Evolutionary conservation across 2,888 invertebrate genomes (phyloP).

Genomic region (Ectropis crepuscularia): DNA sequence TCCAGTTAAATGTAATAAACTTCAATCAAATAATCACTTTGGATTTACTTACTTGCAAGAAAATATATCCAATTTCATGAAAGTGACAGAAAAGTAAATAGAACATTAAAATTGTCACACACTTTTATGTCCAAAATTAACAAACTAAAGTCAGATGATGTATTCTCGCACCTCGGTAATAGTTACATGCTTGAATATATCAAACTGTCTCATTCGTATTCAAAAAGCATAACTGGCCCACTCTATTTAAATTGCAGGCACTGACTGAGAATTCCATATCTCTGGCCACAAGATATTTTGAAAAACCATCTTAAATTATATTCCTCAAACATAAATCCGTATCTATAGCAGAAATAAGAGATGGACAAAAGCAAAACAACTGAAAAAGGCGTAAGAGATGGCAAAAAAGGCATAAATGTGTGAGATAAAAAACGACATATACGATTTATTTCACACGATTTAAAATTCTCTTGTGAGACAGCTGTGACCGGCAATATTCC

Average conservation of each 20-base stretch:
- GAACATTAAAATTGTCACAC: neutral
- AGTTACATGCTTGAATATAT: conserved; percentile 13
- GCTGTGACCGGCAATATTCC: conserved; percentile 49
- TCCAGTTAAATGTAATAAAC: too few species aligned
- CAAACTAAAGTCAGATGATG: conserved; percentile 12
- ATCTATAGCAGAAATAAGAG: conserved; percentile 35
- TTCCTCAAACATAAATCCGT: conserved; percentile 26
- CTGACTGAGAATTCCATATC: conserved; percentile 18
- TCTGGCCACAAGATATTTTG: conserved; percentile 12
- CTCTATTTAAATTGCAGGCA: conserved; percentile 27
- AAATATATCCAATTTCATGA: neutral
- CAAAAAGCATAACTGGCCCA: conserved; percentile 15
- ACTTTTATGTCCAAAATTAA: neutral
- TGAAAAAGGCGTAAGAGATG: conserved; percentile 27
- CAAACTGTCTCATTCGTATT: conserved; percentile 24
- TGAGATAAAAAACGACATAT: conserved; percentile 46
- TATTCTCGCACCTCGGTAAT: conserved; percentile 18
- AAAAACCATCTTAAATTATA: conserved; percentile 31
- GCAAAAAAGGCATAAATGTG: conserved; percentile 31
- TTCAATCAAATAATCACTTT: too few species aligned
- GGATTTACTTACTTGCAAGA: neutral
- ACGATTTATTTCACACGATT: conserved; percentile 60
- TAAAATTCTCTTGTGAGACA: conserved; percentile 46
- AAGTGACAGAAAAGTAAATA: neutral
- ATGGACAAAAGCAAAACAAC: conserved; percentile 16